Evolutionary conservation across 1,140 invertebrate species (phyloP).

Genomic region (Drosophila repletoides): DNA sequence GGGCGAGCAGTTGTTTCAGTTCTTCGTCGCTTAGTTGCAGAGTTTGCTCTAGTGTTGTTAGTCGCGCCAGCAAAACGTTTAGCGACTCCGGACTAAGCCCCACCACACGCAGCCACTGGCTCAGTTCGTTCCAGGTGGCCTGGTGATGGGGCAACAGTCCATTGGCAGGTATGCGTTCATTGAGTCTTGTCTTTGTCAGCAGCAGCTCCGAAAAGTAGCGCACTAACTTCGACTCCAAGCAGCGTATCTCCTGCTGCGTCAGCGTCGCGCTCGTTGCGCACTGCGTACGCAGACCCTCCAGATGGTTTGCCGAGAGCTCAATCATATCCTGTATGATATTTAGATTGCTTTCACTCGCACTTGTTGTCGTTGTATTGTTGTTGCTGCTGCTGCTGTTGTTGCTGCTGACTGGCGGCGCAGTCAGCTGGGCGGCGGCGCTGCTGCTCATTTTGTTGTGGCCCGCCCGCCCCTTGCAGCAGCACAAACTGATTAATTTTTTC

Average conservation of each 20-base stretch:
- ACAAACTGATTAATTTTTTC: conserved; percentile 72
- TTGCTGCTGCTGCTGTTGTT: conserved; percentile 38
- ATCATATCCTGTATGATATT: conserved; percentile 95
- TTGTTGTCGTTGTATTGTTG: conserved; percentile 38
- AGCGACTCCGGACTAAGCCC: conserved; percentile 82
- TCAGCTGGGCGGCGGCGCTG: conserved; percentile 53
- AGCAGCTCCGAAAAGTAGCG: conserved; percentile 96
- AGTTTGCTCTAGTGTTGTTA: conserved; percentile 89
- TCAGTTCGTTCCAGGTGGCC: conserved; percentile 88
- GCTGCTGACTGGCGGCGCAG: conserved; percentile 38
- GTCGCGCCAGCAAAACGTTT: conserved; percentile 84
- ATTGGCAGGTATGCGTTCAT: conserved; percentile 84
- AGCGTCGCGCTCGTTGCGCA: conserved; percentile 95
- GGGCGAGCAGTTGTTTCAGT: conserved; percentile 88
- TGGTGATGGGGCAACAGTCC: conserved; percentile 82
- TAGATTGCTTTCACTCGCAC: conserved; percentile 65
- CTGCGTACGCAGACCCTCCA: conserved; percentile 95
- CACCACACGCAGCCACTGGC: conserved; percentile 95
- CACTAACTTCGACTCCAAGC: conserved; percentile 96
- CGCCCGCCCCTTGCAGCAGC: conserved; percentile 30
- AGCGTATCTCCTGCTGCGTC: conserved; percentile 97
- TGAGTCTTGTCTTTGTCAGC: conserved; percentile 90
- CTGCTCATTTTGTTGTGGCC: conserved; percentile 65
- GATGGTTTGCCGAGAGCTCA: conserved; percentile 94
- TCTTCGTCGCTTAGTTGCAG: conserved; percentile 93